Base-by-base conservation (phyloP, 2,888 invertebrate genomes). In the Meloe dianella region DNA sequence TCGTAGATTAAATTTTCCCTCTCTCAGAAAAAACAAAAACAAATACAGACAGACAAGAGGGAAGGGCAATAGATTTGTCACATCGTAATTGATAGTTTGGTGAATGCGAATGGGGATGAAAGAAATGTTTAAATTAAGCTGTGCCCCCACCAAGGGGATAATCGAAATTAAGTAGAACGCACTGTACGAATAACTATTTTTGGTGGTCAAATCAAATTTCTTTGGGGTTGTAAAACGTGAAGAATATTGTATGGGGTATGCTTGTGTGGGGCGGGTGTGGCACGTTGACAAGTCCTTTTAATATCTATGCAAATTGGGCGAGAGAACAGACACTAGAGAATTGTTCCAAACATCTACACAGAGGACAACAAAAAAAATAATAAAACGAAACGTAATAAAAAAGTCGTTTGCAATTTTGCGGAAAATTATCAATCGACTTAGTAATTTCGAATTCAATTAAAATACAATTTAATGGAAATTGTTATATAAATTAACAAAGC, bases 301-400 rank as follows among this genome's bases (percentile, higher is more conserved):
- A 54, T 54, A 54, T 54, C 24, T 54, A 54, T 54, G 54, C 54
- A 54, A 54, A 54, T 54, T 14, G 24, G 24, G 27, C n/a, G 54
- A 24, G 6, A 27, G 14, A 12, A 54, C n/a, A 12, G 54, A 54
- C 14, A 54, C 27, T 54, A 27, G 14, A 27, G 14, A 54, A 54
- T 14, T 27, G 24, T 54, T 54, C 5, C 54, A 24, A 54, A 54
- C 51, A 54, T 27, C 14, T 54, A 27, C 27, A 17, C 4, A 41
- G 14, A 5, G 17, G 1, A 41, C 5, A 41, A 41, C 1, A 17
- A 8, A 41, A 41, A 41, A n/a, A n/a, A 38, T 14, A n/a, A 0
- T 9, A n/a, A n/a, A n/a, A n/a, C n/a, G n/a, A n/a, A n/a, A n/a
- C n/a, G n/a, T n/a, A n/a, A n/a, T 14, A 10, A 32, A 38, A 38